Conservation (phyloP, 2,888 invertebrate species). For the Oligia latruncula region DNA sequence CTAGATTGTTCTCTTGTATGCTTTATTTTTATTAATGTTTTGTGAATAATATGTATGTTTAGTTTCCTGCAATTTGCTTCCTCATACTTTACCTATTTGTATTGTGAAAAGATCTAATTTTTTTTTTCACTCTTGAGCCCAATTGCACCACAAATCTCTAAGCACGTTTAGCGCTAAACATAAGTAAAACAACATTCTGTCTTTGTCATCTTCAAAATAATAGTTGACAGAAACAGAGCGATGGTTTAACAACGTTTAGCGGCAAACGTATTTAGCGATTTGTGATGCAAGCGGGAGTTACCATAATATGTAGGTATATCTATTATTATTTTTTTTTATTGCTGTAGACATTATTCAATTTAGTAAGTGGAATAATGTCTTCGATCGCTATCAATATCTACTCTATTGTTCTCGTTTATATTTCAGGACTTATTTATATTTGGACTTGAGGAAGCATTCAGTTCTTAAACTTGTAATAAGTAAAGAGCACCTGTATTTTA, state of each 20-base stretch:
- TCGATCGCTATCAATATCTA: constrained; percentile 30
- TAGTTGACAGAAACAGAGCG: neutral
- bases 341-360: constrained; percentile 40
- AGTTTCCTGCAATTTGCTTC: constrained; percentile 68
- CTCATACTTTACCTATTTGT: constrained; percentile 63
- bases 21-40: constrained; percentile 67
- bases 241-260: neutral
- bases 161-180: neutral
- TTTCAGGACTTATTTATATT: constrained; percentile 49
- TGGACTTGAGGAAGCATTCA: constrained; percentile 67
- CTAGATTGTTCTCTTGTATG: constrained; percentile 68
- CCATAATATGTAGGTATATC: neutral
- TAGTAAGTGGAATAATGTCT: constrained; percentile 42
- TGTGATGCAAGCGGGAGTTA: neutral
- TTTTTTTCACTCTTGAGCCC: neutral
- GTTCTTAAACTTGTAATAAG: constrained; percentile 34
- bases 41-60: constrained; percentile 62
- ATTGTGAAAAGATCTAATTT: constrained; percentile 9
- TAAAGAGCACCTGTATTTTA: constrained; percentile 59
- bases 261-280: neutral
- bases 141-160: neutral
- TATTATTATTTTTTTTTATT: neutral
- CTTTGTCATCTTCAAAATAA: neutral
- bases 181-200: neutral
- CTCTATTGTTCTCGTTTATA: constrained; percentile 35